A percentile compares a stretch with the other conserved stretches of the same genome.
These are phyloP conservation scores for Hephaestus fuliginosus DNA, from an alignment of 2,797 vertebrate species.

Conservation along the genomic window DNA sequence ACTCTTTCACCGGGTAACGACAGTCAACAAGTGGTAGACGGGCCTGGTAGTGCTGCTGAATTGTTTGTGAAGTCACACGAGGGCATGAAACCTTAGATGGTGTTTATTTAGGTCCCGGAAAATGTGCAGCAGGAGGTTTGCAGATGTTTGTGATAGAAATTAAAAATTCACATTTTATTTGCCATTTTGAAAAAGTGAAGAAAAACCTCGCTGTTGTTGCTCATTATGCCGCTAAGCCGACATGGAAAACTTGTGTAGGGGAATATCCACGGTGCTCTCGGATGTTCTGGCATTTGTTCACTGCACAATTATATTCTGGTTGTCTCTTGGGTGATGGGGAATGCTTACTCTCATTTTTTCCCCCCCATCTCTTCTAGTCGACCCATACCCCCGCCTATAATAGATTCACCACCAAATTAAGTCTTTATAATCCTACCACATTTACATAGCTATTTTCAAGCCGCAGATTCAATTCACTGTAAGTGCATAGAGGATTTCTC, in stretches of 20 bases:
- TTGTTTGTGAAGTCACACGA: constrained; percentile 70
- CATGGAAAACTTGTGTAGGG: constrained; percentile 71
- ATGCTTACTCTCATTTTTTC: constrained; percentile 40
- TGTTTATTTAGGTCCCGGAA: constrained; percentile 76
- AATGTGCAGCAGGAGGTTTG: constrained; percentile 66
- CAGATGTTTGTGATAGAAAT: constrained; percentile 78
- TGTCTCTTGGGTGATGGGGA: constrained; percentile 69
- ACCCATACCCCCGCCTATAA: constrained; percentile 29
- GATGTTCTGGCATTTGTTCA: constrained; percentile 55
- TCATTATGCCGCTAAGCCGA: constrained; percentile 66
- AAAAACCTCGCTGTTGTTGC: constrained; percentile 57
- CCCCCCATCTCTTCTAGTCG: constrained; percentile 6
- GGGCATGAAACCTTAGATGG: constrained; percentile 69
- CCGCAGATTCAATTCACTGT: constrained; percentile 14
- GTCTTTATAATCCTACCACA: constrained; percentile 47
- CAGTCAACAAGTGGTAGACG: constrained; percentile 55
- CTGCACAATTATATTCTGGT: constrained; percentile 54
- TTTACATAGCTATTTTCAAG: constrained; percentile 34
- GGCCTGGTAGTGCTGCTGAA: constrained; percentile 58
- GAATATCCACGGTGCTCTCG: constrained; percentile 57
- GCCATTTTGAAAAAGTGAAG: constrained; percentile 24
- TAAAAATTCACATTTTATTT: constrained; percentile 60
- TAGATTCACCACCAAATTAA: constrained; percentile 47
- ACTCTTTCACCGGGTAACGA: constrained; percentile 69
- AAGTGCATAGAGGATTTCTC: constrained; percentile 8